phyloP scores from a whole-genome alignment of 2,888 invertebrate species.

The Linnaemya vulpina region DNA sequence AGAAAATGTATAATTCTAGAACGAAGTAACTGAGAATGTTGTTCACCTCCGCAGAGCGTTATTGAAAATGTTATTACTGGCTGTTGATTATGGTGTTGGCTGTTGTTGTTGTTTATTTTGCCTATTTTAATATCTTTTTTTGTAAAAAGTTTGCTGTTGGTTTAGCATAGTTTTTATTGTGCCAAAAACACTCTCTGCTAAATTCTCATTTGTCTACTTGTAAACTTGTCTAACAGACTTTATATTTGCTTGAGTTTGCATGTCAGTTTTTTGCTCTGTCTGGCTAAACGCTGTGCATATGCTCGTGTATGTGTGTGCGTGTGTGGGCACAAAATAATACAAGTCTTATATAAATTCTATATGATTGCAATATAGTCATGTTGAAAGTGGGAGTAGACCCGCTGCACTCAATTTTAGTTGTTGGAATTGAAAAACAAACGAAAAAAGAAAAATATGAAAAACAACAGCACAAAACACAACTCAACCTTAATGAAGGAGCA shows the following conservation, averaged over 20 bases:
- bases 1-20: constrained; percentile 16
- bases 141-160: constrained; percentile 32
- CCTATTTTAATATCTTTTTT: not conserved
- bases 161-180: constrained; percentile 66
- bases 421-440: constrained; percentile 10
- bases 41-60: constrained; percentile 58
- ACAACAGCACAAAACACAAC: no score
- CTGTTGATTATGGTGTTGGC: constrained; percentile 58
- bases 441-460: not conserved
- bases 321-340: constrained; percentile 23
- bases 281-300: not conserved
- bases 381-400: constrained; percentile 52
- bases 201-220: constrained; percentile 68
- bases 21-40: constrained; percentile 46
- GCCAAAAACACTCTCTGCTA: constrained; percentile 69
- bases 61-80: constrained; percentile 68
- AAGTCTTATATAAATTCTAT: constrained; percentile 51
- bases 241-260: constrained; percentile 43
- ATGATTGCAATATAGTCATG: constrained; percentile 64
- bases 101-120: constrained; percentile 22
- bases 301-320: constrained; percentile 9
- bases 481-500: not conserved
- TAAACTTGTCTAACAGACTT: constrained; percentile 67
- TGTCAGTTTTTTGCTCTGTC: constrained; percentile 33
- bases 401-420: constrained; percentile 48